Evolutionary conservation across 2,888 invertebrate species (phyloP).

Genomic region (Hydroisotoma schaefferi): DNA sequence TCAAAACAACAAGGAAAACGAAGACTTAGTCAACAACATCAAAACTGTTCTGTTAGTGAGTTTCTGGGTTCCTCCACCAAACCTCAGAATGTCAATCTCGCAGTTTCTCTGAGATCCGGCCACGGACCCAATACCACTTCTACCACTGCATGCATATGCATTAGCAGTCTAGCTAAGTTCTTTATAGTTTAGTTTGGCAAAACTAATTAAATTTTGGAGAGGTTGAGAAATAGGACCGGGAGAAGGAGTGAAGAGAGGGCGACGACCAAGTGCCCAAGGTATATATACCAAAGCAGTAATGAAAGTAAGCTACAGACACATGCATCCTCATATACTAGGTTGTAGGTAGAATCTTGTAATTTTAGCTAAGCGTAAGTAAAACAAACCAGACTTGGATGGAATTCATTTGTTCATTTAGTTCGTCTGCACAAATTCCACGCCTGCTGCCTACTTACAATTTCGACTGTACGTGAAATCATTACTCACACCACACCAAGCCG

Average conservation of each 20-base stretch:
- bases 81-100: slow-evolving; percentile 8
- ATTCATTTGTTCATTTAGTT: slow-evolving; percentile 8
- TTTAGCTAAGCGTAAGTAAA: slow-evolving; percentile 7
- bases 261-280: too few relatives aligned
- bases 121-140: background rate
- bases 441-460: background rate
- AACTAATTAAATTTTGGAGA: slow-evolving; percentile 11
- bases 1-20: too few relatives aligned
- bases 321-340: too few relatives aligned
- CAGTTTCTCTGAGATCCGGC: too few relatives aligned
- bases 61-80: background rate
- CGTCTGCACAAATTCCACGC: slow-evolving; percentile 6
- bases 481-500: slow-evolving; percentile 7
- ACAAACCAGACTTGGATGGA: background rate
- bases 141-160: background rate
- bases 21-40: too few relatives aligned
- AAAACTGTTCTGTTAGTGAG: too few relatives aligned
- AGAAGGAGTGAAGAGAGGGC: background rate
- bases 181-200: too few relatives aligned
- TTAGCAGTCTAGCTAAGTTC: too few relatives aligned
- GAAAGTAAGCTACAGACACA: too few relatives aligned
- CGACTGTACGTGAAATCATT: background rate
- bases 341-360: too few relatives aligned
- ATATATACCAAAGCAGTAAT: too few relatives aligned
- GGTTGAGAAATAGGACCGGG: background rate